Percentiles rank a stretch among this genome's conserved stretches.
Evolutionary conservation across 2,888 invertebrate genomes (phyloP).

Genomic region (Drosophila subsilvestris): DNA sequence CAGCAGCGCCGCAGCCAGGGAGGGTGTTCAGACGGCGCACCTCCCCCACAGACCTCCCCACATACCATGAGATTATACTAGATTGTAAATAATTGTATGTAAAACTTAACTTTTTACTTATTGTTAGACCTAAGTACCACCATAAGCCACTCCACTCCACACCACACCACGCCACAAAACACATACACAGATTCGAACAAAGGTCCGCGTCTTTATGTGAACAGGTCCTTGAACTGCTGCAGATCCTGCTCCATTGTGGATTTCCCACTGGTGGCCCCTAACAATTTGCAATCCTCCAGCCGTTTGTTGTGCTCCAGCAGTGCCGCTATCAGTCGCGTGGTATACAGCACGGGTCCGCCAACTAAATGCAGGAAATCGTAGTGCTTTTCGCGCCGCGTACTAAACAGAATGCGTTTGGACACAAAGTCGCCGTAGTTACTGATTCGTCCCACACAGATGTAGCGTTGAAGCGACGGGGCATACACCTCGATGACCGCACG

Average conservation of each 20-base stretch:
- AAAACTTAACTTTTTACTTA: slow-evolving; percentile 61
- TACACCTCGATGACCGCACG: slow-evolving; percentile 90
- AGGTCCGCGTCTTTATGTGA: slow-evolving; percentile 61
- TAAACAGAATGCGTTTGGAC: slow-evolving; percentile 91
- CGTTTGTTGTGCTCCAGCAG: slow-evolving; percentile 87
- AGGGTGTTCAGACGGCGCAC: background rate
- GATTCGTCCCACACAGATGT: slow-evolving; percentile 90
- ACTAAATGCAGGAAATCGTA: slow-evolving; percentile 88
- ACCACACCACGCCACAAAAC: background rate
- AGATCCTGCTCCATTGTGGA: slow-evolving; percentile 47
- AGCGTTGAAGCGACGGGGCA: slow-evolving; percentile 87
- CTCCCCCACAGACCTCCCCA: slow-evolving; percentile 4
- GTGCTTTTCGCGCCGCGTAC: slow-evolving; percentile 86
- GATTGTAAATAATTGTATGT: slow-evolving; percentile 72
- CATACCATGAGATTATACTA: slow-evolving; percentile 68
- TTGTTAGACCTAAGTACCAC: slow-evolving; percentile 55
- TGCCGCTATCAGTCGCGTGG: slow-evolving; percentile 90
- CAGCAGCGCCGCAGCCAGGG: slow-evolving; percentile 39
- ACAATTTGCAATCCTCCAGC: slow-evolving; percentile 47
- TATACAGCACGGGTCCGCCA: slow-evolving; percentile 89
- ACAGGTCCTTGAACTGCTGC: slow-evolving; percentile 78
- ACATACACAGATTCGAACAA: slow-evolving; percentile 32
- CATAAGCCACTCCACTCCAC: slow-evolving; percentile 14
- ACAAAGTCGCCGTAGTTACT: slow-evolving; percentile 90
- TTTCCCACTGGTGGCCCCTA: slow-evolving; percentile 17